A percentile compares a stretch with the other conserved stretches of the same genome.
Evolutionary conservation across 1,140 invertebrate genomes (phyloP).

Genomic region (Adelges cooleyi): DNA sequence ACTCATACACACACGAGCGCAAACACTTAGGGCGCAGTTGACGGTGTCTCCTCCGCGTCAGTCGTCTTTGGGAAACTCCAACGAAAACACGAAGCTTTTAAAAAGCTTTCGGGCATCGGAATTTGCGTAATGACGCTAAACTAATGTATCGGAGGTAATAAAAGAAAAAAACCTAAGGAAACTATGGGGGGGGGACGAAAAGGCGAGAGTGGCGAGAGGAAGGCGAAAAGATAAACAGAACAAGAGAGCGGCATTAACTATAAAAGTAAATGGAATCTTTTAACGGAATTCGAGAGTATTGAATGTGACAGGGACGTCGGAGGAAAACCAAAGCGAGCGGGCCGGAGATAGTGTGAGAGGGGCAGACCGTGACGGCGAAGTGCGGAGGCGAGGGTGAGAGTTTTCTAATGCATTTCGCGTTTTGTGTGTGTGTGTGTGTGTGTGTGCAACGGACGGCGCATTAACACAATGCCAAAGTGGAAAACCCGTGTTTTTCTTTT

Average conservation of each 20-base stretch:
- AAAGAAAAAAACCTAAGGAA: neutral
- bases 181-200: neutral
- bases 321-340: neutral
- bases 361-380: too few species aligned
- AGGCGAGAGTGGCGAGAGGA: neutral
- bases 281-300: slow-evolving; percentile 26
- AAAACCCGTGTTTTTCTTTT: slow-evolving; percentile 19
- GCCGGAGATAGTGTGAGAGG: neutral
- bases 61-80: neutral
- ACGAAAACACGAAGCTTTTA: slow-evolving; percentile 27
- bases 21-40: too few species aligned
- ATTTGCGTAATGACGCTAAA: slow-evolving; percentile 28
- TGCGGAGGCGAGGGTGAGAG: neutral
- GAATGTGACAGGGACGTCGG: slow-evolving; percentile 23
- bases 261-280: slow-evolving; percentile 27
- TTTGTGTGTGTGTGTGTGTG: slow-evolving; percentile 8
- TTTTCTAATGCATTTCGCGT: slow-evolving; percentile 23
- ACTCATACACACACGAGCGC: too few species aligned
- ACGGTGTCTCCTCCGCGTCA: neutral
- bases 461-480: slow-evolving; percentile 23
- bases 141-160: slow-evolving; percentile 26
- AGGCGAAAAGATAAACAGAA: slow-evolving; percentile 4
- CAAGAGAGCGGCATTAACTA: slow-evolving; percentile 20
- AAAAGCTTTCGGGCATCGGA: slow-evolving; percentile 25
- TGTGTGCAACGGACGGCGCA: slow-evolving; percentile 13